Evolutionary conservation across 2,797 vertebrate species (phyloP).

Genomic region (Perodicticus potto): DNA sequence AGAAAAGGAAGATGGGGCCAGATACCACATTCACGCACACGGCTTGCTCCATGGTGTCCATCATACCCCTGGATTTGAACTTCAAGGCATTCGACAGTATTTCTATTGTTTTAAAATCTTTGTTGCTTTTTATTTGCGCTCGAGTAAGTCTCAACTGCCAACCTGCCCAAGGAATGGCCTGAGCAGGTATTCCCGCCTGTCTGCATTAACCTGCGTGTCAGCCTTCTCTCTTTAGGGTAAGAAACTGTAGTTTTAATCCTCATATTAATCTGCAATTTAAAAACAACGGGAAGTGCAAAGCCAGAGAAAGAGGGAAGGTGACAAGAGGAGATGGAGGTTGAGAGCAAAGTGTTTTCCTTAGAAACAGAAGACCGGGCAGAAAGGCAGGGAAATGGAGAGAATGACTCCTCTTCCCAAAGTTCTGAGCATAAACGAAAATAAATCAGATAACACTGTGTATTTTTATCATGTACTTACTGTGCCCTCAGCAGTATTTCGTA

Average conservation of each 20-base stretch:
- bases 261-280: too few species aligned
- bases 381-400: too few species aligned
- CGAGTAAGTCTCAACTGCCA: neutral
- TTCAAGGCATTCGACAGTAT: neutral
- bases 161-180: neutral
- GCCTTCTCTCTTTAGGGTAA: neutral
- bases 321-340: too few species aligned
- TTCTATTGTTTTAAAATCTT: neutral
- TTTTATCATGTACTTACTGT: neutral
- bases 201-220: neutral
- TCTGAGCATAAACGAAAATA: too few species aligned
- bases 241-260: neutral
- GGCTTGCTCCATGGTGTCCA: neutral
- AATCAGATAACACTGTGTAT: too few species aligned
- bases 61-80: fast-evolving
- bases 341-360: too few species aligned
- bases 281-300: too few species aligned
- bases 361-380: too few species aligned
- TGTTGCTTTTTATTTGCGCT: neutral
- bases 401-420: too few species aligned
- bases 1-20: neutral
- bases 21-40: neutral
- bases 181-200: neutral
- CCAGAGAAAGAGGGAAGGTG: too few species aligned
- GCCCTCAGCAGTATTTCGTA: neutral